Conservation (phyloP, 2,797 vertebrate genomes). For the Acanthornis magna region DNA sequence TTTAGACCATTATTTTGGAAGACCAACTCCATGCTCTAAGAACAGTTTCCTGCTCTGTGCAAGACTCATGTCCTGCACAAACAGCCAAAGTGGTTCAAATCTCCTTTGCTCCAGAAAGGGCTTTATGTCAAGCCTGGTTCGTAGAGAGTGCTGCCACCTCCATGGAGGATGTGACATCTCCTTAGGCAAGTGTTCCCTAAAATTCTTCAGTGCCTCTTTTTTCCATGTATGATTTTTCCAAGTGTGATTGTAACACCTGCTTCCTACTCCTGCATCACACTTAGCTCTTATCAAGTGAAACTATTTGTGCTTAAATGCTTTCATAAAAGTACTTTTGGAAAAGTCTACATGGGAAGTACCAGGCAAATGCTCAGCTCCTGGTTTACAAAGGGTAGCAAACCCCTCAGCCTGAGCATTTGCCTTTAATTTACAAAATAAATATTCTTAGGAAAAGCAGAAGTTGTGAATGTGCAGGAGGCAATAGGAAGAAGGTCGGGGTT, state of each 20-base stretch:
- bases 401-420: neutral
- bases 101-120: neutral
- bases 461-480: neutral
- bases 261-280: neutral
- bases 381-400: neutral
- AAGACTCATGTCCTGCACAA: neutral
- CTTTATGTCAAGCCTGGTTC: neutral
- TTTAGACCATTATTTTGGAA: neutral
- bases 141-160: neutral
- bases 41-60: neutral
- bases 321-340: neutral
- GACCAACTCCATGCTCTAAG: neutral
- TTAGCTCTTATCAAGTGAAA: neutral
- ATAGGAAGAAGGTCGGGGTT: neutral
- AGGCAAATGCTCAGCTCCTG: neutral
- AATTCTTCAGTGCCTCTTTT: neutral
- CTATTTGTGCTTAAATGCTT: neutral
- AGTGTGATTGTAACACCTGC: neutral
- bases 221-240: neutral
- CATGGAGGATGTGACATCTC: rapidly evolving
- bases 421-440: neutral
- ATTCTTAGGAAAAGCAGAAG: neutral
- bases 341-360: rapidly evolving
- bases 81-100: neutral
- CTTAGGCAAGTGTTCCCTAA: neutral